These are phyloP conservation scores for Oryzaephilus surinamensis DNA, from an alignment of 1,140 invertebrate species.

Conservation along the genomic window DNA sequence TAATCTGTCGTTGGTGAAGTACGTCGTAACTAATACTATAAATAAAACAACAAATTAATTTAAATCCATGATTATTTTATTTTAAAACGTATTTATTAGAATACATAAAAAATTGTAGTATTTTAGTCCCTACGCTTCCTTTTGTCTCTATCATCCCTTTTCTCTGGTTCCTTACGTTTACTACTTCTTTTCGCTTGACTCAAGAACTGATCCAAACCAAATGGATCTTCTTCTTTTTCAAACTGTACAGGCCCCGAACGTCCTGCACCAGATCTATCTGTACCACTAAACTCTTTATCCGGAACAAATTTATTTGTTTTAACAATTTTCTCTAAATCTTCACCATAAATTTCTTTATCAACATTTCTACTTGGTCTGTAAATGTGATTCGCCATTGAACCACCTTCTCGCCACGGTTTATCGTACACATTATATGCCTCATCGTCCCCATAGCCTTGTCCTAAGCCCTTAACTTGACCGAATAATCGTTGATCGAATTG, in stretches of 20 bases:
- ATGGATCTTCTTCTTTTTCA: slow-evolving; percentile 92
- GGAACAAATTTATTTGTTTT: slow-evolving; percentile 91
- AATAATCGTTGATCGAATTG: slow-evolving; percentile 96
- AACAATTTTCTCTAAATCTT: slow-evolving; percentile 66
- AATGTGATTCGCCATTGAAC: slow-evolving; percentile 75
- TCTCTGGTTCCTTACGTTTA: slow-evolving; percentile 39
- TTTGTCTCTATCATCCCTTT: slow-evolving; percentile 27
- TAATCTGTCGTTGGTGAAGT: too few relatives aligned
- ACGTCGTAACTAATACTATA: too few relatives aligned
- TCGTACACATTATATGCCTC: slow-evolving; percentile 98
- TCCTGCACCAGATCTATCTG: slow-evolving; percentile 54
- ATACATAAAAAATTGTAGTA: too few relatives aligned
- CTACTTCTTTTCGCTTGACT: slow-evolving; percentile 87
- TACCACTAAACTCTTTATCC: slow-evolving; percentile 92
- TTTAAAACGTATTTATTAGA: too few relatives aligned
- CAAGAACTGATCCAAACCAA: slow-evolving; percentile 96
- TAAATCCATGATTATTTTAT: too few relatives aligned
- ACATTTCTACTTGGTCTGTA: slow-evolving; percentile 85
- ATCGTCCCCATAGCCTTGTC: slow-evolving; percentile 86
- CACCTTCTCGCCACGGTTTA: slow-evolving; percentile 81
- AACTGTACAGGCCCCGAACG: slow-evolving; percentile 95
- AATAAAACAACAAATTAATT: slow-evolving; percentile 1
- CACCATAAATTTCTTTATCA: slow-evolving; percentile 85
- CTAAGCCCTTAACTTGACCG: slow-evolving; percentile 92
- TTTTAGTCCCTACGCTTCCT: slow-evolving; percentile 30